Base-by-base conservation (phyloP, 2,797 vertebrate genomes). In the Schizopygopsis pylzovi region DNA sequence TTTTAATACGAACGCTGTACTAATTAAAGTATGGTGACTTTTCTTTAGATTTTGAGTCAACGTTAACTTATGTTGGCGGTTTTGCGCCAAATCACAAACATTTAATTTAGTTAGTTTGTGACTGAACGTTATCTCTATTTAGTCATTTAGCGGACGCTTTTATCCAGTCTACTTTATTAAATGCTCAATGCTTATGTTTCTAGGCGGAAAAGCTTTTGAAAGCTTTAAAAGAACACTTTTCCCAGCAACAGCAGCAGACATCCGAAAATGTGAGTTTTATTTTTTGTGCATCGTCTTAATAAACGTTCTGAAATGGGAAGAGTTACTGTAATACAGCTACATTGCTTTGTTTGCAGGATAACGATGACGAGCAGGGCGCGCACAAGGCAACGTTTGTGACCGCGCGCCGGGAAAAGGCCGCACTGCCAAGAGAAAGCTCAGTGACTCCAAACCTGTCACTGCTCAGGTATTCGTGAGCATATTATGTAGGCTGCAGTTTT, bases 181-280 rank as follows among this genome's bases (percentile, higher is more conserved):
- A 59, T 39, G 12, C 22, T 16, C 4, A 15, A 3, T 18, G 16
- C 33, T 43, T 63, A 11, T 52, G 2, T n/a, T 28, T 85, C 71
- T 89, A 99, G 98, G 95, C 96, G 5, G 96, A 97, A 25, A 97
- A 96, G 87, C 89, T 99, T 11, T 71, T 97, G 89, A 96, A 94
- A 89, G 90, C 92, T 0, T 89, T 99, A 87, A 97, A 96, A 89
- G 82, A 93, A 12, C 94, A 97, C 70, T 96, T 96, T 49, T 43
- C 95, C 45, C 15, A 91, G 65, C 88, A 93, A 45, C 16, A 91
- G 56, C 88, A 93, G 20, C 49, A 83, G 43, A 70, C 81, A 15
- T 52, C 85, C 0, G 79, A 82, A 77, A 82, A 88, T 49, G 91
- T 92, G 78, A 91, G 91, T 89, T 5, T 20, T 16, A 12, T 28